phyloP scores from a whole-genome alignment of 2,113 vertebrate species.

The Cinclus mexicanus region DNA sequence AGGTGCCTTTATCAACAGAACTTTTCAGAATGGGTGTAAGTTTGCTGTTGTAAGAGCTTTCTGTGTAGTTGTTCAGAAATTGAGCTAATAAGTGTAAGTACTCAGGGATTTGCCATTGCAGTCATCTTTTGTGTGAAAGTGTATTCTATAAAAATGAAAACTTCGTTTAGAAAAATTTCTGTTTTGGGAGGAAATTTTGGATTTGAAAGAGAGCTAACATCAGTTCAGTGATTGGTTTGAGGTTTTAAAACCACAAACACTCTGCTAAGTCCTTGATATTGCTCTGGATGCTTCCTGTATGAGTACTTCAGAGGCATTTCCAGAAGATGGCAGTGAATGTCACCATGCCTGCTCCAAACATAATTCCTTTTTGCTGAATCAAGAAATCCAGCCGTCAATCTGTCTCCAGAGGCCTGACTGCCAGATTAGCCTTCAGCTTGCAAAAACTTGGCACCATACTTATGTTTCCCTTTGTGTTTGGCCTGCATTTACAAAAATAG shows the following conservation, averaged over 20 bases:
- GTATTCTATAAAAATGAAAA: neutral
- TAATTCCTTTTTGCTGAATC: neutral
- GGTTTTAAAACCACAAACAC: neutral
- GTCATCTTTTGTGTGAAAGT: neutral
- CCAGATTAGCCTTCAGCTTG: neutral
- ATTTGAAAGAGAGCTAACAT: neutral
- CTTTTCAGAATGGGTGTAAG: neutral
- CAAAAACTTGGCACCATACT: neutral
- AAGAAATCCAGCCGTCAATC: neutral
- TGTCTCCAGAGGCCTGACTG: neutral
- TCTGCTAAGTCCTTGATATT: neutral
- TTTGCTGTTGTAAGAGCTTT: neutral
- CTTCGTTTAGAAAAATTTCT: neutral
- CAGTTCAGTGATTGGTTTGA: neutral
- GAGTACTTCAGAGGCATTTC: neutral
- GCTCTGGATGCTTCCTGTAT: neutral
- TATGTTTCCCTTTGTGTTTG: neutral
- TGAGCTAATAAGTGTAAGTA: rapidly evolving
- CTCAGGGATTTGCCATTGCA: neutral
- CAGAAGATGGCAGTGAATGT: neutral
- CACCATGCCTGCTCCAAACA: neutral
- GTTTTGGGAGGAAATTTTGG: neutral
- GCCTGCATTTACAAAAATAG: neutral
- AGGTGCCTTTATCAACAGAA: neutral
- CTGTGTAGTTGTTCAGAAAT: neutral